Evolutionary conservation across 2,113 vertebrate species (phyloP).

Genomic region (Empidonax traillii): DNA sequence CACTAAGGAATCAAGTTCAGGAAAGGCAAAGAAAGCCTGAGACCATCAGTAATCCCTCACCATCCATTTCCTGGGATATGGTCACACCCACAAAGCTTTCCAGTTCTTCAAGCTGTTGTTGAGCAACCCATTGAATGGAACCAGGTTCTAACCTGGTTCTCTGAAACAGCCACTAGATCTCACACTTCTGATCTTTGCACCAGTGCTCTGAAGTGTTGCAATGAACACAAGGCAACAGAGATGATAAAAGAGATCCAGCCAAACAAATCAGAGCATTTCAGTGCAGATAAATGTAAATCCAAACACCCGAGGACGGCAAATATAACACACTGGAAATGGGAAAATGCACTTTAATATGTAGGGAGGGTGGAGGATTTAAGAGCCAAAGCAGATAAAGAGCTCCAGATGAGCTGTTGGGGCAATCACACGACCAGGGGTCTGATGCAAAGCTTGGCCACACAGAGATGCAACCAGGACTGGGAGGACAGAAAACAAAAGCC

Average conservation of each 20-base stretch:
- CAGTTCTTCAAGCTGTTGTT: not conserved
- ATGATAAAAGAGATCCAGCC: not conserved
- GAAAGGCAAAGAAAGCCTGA: not conserved
- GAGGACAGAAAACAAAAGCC: not conserved
- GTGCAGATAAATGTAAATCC: not conserved
- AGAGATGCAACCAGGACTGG: not conserved
- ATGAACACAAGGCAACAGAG: not conserved
- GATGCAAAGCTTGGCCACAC: not conserved
- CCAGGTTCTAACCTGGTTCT: not conserved
- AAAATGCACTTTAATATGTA: not conserved
- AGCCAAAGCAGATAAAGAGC: not conserved
- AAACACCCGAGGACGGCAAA: not conserved
- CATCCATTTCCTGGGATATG: not conserved
- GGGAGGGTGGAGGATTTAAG: not conserved
- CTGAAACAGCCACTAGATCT: not conserved
- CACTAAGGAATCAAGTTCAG: not conserved
- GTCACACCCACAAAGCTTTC: not conserved
- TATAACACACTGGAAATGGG: not conserved
- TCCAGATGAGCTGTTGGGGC: not conserved
- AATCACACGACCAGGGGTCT: not conserved
- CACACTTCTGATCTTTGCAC: not conserved
- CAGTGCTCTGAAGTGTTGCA: not conserved
- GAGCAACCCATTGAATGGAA: not conserved
- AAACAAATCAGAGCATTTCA: not conserved
- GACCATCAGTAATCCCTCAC: not conserved